A percentile compares a stretch with the other conserved stretches of the same genome.
phyloP scores from a whole-genome alignment of 2,113 vertebrate genomes.

The Tylochromis polylepis region DNA sequence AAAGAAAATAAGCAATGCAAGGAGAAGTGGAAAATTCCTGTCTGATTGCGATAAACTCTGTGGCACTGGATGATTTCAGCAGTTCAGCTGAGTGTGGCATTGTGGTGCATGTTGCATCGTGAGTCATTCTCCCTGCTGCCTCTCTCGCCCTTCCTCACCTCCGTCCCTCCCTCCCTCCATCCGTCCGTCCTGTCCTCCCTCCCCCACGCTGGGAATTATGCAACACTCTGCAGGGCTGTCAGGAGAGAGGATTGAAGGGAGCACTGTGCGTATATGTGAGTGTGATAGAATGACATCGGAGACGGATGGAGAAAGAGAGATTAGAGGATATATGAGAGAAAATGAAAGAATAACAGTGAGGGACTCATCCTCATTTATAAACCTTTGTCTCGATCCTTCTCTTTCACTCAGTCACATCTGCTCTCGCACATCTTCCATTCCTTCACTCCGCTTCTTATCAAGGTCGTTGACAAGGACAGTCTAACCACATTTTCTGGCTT shows the following conservation, averaged over 20 bases:
- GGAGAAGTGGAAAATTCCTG: neutral
- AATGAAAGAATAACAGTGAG: neutral
- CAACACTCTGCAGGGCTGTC: slow-evolving; percentile 36
- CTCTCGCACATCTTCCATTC: slow-evolving; percentile 11
- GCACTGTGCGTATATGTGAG: neutral
- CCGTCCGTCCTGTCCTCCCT: neutral
- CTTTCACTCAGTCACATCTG: neutral
- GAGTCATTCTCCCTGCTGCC: slow-evolving; percentile 29
- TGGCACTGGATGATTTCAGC: neutral
- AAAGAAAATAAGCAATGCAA: neutral
- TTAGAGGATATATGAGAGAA: neutral
- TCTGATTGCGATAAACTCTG: neutral
- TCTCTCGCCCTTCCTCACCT: slow-evolving; percentile 14
- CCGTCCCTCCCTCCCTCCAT: neutral
- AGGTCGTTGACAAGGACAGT: slow-evolving; percentile 68
- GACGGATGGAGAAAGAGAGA: neutral
- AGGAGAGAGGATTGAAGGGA: neutral
- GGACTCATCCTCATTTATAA: neutral
- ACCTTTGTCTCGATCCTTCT: neutral
- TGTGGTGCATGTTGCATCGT: slow-evolving; percentile 14
- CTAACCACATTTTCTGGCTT: slow-evolving; percentile 7
- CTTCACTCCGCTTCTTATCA: slow-evolving; percentile 28
- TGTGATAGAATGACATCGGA: neutral
- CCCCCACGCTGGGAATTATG: slow-evolving; percentile 47
- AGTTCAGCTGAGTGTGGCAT: neutral